Percentiles rank a stretch among this genome's conserved stretches.
Conservation (phyloP, 2,113 vertebrate genomes). For the Melozone crissalis region DNA sequence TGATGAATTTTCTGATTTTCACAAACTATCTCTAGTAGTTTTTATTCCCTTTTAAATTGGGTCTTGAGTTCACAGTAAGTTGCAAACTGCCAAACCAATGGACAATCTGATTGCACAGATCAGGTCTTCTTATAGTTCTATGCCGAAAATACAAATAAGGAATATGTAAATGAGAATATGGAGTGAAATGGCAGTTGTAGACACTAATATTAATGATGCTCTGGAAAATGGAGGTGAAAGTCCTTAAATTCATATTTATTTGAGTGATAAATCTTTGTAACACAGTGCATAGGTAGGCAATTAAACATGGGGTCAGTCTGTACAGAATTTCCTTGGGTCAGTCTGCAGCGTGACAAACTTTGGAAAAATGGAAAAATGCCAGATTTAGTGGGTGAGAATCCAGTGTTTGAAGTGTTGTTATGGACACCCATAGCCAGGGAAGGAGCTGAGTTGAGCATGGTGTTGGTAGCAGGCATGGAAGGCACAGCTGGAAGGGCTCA, state of each 20-base stretch:
- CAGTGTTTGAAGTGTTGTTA: not conserved
- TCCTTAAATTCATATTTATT: not conserved
- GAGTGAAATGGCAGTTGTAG: not conserved
- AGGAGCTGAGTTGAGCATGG: not conserved
- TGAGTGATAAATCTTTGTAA: not conserved
- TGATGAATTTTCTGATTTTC: not conserved
- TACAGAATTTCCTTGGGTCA: not conserved
- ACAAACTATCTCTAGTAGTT: not conserved
- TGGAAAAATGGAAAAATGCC: not conserved
- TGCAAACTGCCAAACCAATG: not conserved
- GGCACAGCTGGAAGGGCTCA: accelerated
- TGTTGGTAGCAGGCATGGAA: not conserved
- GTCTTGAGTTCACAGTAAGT: not conserved
- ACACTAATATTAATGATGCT: not conserved
- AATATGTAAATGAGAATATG: not conserved
- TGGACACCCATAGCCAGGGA: accelerated
- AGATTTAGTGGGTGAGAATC: not conserved
- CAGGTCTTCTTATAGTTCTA: not conserved
- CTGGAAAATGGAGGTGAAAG: not conserved
- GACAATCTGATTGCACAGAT: not conserved
- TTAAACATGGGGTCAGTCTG: not conserved
- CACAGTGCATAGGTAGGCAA: not conserved
- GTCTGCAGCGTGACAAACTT: not conserved
- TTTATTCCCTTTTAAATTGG: not conserved
- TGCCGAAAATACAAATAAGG: not conserved